These are phyloP conservation scores for Acanthosepion lycidas DNA, from an alignment of 2,888 invertebrate genomes.

Conservation along the genomic window DNA sequence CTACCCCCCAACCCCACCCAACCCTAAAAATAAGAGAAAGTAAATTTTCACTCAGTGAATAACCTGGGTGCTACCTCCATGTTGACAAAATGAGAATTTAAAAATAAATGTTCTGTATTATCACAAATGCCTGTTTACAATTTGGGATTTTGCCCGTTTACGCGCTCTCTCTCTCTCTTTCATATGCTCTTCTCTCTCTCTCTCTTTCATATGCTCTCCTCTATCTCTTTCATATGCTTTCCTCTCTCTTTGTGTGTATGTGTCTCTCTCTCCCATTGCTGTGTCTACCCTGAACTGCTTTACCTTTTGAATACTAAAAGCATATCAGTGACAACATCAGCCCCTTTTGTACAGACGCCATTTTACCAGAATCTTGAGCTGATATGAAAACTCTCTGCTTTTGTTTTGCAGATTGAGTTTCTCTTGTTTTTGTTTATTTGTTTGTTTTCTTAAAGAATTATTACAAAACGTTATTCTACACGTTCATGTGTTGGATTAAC, in stretches of 20 bases:
- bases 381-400: neutral
- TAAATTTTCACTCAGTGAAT: neutral
- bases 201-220: neutral
- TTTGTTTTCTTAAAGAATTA: neutral
- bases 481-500: too few species aligned
- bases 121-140: neutral
- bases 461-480: neutral
- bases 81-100: neutral
- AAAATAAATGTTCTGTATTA: neutral
- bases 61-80: conserved; percentile 17
- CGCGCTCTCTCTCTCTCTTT: neutral
- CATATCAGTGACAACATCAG: neutral
- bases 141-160: neutral
- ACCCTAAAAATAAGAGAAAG: neutral
- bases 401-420: neutral
- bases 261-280: conserved; percentile 33
- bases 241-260: neutral
- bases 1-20: neutral
- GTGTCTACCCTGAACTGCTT: neutral
- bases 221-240: neutral
- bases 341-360: neutral
- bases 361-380: too few species aligned
- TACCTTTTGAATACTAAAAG: neutral
- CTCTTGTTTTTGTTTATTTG: neutral
- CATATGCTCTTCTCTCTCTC: neutral